phyloP scores from a whole-genome alignment of 2,113 vertebrate species.

The Onychostoma macrolepis region DNA sequence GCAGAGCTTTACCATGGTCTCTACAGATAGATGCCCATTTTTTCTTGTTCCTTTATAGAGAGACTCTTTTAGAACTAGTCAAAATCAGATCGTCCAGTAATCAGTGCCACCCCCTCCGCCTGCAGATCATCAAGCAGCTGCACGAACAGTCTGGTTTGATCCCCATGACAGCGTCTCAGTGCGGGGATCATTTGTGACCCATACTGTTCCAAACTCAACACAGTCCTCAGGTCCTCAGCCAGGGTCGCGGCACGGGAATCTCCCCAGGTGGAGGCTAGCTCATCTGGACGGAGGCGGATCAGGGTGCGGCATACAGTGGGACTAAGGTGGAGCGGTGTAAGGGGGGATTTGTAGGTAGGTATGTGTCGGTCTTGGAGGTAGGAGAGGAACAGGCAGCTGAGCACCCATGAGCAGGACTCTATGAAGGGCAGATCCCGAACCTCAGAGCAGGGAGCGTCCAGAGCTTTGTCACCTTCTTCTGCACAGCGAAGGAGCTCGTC shows the following conservation, averaged over 20 bases:
- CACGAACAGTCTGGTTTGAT: constrained; percentile 79
- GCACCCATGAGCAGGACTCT: constrained; percentile 71
- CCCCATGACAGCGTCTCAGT: constrained; percentile 68
- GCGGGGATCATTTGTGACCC: constrained; percentile 74
- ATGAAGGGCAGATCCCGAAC: constrained; percentile 67
- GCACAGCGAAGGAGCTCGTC: constrained; percentile 81
- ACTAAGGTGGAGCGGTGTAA: constrained; percentile 54
- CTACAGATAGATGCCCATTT: background rate
- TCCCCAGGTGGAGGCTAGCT: constrained; percentile 69
- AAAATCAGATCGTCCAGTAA: constrained; percentile 34
- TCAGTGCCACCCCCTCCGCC: constrained; percentile 51
- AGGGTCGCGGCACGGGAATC: constrained; percentile 79
- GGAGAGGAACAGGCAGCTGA: constrained; percentile 69
- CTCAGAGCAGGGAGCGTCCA: constrained; percentile 2
- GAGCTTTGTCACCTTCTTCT: constrained; percentile 63
- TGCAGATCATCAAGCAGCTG: constrained; percentile 77
- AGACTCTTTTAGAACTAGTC: background rate
- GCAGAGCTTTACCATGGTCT: background rate
- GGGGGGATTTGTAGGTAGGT: constrained; percentile 35
- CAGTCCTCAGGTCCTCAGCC: constrained; percentile 77
- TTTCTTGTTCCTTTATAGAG: background rate
- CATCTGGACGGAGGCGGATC: constrained; percentile 51
- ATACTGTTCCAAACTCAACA: constrained; percentile 80
- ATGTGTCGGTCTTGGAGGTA: constrained; percentile 68
- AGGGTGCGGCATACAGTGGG: constrained; percentile 58